These are phyloP conservation scores for Amphipoea oculea DNA, from an alignment of 2,888 invertebrate species.

Conservation along the genomic window DNA sequence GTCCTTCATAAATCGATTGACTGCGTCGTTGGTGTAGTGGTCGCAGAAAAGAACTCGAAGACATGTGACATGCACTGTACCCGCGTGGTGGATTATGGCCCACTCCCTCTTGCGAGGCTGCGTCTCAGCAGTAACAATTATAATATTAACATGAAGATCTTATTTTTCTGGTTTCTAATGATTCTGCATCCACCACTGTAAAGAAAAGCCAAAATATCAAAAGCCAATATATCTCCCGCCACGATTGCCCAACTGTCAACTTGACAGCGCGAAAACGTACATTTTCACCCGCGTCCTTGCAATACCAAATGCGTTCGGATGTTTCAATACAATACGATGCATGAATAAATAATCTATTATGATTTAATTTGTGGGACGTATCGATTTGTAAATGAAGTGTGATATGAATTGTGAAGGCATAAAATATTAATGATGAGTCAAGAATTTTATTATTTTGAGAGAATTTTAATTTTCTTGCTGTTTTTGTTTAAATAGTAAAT, in stretches of 20 bases:
- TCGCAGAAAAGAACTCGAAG: no score
- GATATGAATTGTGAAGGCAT: constrained; percentile 4
- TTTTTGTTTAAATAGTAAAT: neutral
- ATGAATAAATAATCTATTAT: constrained; percentile 24
- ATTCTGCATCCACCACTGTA: no score
- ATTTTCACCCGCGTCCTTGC: constrained; percentile 31
- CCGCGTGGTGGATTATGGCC: no score
- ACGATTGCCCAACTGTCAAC: constrained; percentile 37
- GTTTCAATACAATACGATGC: constrained; percentile 39
- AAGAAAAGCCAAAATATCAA: no score
- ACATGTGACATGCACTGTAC: no score
- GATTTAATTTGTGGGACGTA: constrained; percentile 26
- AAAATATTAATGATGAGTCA: neutral
- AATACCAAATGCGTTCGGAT: constrained; percentile 28
- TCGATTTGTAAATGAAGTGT: constrained; percentile 17
- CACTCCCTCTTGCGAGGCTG: no score
- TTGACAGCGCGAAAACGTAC: constrained; percentile 52
- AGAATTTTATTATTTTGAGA: neutral
- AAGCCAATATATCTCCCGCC: neutral
- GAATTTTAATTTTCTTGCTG: neutral
- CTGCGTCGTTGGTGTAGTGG: no score
- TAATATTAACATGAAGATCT: no score
- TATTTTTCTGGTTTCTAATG: no score
- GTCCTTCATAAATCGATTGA: no score
- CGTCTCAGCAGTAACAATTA: no score